Conservation (phyloP, 2,113 vertebrate genomes). For the Carassius auratus region DNA sequence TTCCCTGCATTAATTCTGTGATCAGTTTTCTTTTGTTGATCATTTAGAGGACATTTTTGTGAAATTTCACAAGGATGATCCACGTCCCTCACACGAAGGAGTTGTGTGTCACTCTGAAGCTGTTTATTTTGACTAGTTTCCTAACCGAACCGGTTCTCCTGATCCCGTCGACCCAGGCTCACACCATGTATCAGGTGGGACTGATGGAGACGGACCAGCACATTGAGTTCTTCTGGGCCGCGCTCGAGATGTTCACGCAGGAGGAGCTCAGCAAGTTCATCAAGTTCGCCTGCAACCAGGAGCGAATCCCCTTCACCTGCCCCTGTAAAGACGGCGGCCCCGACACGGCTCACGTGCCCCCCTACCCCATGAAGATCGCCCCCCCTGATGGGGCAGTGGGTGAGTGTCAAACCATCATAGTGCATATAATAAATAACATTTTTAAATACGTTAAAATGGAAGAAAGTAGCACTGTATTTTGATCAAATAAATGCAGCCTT, state of each 20-base stretch:
- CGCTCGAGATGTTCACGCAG: conserved; percentile 93
- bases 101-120: no score
- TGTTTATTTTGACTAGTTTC: not conserved
- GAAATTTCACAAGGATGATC: no score
- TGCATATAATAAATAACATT: no score
- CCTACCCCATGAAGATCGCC: conserved; percentile 98
- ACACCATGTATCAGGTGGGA: conserved; percentile 99
- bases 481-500: no score
- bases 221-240: conserved; percentile 97
- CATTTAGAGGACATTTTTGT: no score
- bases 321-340: conserved; percentile 96
- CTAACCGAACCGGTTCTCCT: not conserved
- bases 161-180: conserved; percentile 76
- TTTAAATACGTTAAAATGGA: no score
- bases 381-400: conserved; percentile 94
- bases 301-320: conserved; percentile 96
- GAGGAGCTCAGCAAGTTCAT: conserved; percentile 99
- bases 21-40: no score
- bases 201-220: conserved; percentile 98
- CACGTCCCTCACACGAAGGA: no score
- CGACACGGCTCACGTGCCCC: conserved; percentile 94
- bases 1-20: no score
- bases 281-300: conserved; percentile 98
- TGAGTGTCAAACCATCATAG: conserved; percentile 57
- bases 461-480: no score